Percentiles rank a stretch among this genome's conserved stretches.
Evolutionary conservation across 2,113 vertebrate species (phyloP).

Genomic region (Cacatua alba): DNA sequence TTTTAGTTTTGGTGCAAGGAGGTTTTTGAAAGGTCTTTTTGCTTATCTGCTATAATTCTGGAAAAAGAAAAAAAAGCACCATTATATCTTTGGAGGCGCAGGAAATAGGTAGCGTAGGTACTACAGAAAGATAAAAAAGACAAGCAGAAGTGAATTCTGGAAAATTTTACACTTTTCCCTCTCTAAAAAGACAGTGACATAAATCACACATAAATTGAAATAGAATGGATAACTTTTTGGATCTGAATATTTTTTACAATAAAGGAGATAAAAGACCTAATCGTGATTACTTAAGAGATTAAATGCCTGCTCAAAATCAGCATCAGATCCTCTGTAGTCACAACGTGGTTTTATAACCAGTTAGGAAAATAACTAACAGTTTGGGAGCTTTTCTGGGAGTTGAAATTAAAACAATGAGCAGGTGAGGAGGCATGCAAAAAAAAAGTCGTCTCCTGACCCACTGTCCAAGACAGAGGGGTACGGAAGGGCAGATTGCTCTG

Average conservation of each 20-base stretch:
- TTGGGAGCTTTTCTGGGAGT: neutral
- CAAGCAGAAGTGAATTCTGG: neutral
- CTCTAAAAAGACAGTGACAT: neutral
- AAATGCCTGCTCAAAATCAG: neutral
- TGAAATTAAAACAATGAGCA: neutral
- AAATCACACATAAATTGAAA: neutral
- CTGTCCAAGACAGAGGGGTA: neutral
- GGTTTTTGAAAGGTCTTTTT: neutral
- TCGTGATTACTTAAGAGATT: neutral
- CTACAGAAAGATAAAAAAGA: neutral
- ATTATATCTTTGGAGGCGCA: neutral
- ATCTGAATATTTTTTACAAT: neutral
- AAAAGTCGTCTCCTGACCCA: fast-evolving
- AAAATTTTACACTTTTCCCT: neutral
- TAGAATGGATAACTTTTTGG: neutral
- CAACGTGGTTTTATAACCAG: neutral
- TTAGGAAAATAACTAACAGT: neutral
- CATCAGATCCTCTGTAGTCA: neutral
- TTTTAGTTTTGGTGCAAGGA: neutral
- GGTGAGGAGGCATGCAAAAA: neutral
- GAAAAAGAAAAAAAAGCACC: neutral
- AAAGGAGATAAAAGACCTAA: neutral
- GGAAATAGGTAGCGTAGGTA: neutral
- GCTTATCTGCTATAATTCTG: neutral
- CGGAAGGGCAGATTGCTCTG: neutral